phyloP scores from a whole-genome alignment of 2,888 invertebrate species.

The Xestia rhomboidea region DNA sequence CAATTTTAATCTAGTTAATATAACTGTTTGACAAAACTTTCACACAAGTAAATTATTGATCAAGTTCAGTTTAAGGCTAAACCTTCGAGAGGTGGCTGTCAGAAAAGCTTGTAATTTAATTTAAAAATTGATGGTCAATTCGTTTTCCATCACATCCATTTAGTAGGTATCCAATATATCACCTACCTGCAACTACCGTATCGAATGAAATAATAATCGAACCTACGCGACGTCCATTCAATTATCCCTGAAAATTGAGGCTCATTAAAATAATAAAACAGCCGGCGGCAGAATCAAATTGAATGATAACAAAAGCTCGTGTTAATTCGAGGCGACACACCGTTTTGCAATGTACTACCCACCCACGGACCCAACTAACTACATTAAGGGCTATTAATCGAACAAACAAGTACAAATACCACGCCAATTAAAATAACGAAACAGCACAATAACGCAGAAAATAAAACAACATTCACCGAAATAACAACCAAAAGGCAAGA shows the following conservation, averaged over 20 bases:
- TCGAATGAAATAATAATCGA: conserved; percentile 86
- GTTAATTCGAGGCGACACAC: conserved; percentile 85
- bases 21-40: not conserved
- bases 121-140: not conserved
- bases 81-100: not conserved
- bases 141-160: conserved; percentile 6
- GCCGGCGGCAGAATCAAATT: conserved; percentile 88
- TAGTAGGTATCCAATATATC: conserved; percentile 17
- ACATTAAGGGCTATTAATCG: conserved; percentile 45
- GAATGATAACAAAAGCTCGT: conserved; percentile 89
- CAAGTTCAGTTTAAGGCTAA: not conserved
- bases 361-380: conserved; percentile 61
- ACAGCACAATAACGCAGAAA: conserved; percentile 1
- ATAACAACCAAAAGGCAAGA: not conserved
- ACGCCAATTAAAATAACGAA: conserved; percentile 16
- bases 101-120: not conserved
- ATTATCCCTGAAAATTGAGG: conserved; percentile 89
- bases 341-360: conserved; percentile 71
- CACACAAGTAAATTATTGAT: not conserved
- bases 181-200: conserved; percentile 62
- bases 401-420: conserved; percentile 27
- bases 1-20: not conserved
- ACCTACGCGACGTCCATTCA: conserved; percentile 86
- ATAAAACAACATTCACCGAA: conserved; percentile 1
- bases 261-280: conserved; percentile 91